Evolutionary conservation across 2,797 vertebrate species (phyloP).

Genomic region (Iguana delicatissima): DNA sequence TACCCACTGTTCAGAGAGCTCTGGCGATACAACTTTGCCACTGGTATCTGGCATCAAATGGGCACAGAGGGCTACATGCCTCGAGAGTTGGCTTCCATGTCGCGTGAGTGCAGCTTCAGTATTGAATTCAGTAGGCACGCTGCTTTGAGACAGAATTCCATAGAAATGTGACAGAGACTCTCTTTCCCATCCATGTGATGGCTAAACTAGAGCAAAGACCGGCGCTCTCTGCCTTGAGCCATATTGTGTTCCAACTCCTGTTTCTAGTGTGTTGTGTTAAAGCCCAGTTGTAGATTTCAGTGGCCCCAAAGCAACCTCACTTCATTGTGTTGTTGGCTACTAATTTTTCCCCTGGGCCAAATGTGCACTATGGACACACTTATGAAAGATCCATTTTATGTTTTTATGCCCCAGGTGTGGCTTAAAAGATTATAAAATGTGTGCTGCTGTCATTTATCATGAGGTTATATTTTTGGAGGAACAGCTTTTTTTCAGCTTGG

Average conservation of each 20-base stretch:
- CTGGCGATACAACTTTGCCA: conserved; percentile 97
- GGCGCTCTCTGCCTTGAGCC: not conserved
- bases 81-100: conserved; percentile 97
- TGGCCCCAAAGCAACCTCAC: not conserved
- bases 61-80: conserved; percentile 97
- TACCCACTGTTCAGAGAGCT: conserved; percentile 97
- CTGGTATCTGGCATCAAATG: conserved; percentile 96
- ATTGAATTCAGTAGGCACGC: too few relatives aligned
- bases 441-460: not conserved
- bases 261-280: not conserved
- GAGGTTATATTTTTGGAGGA: too few relatives aligned
- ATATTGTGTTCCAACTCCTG: not conserved
- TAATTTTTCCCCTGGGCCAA: too few relatives aligned
- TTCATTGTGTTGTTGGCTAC: not conserved
- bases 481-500: not conserved
- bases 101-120: conserved; percentile 82
- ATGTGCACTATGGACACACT: not conserved
- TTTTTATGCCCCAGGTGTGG: not conserved
- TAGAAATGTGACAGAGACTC: too few relatives aligned
- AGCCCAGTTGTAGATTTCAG: not conserved
- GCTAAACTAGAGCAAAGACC: not conserved
- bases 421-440: not conserved
- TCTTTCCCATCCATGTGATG: not conserved
- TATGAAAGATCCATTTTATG: not conserved
- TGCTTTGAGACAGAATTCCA: too few relatives aligned